Evolutionary conservation across 2,113 vertebrate species (phyloP), one percentile per base, ranked within the genome.

Genomic region (Corythoichthys intestinalis): DNA sequence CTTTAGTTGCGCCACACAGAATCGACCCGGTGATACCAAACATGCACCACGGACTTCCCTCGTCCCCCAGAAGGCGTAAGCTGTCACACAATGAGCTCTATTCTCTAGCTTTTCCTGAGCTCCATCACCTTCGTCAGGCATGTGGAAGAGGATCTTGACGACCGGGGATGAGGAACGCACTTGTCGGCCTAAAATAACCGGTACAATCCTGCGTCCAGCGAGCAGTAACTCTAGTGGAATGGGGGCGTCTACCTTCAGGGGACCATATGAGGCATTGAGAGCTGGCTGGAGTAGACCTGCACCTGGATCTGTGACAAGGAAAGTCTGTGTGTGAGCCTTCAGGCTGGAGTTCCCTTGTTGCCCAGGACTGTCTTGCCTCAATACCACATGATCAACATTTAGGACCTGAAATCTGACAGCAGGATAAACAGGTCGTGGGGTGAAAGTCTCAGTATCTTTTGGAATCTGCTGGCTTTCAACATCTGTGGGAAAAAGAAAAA

Each of bases 111-210:
- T 83, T 9, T 28, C 61, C 11, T 41, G 41, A 54, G 34, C 11
- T 2, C 12, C 35, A 6, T 39, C 50, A 17, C 11, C 38, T 66
- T 66, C 37, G 3, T 9, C 4, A 20, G 93, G 84, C 12, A 94
- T 71, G 68, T 96, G 91, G 90, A 98, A 97, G 41, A 98, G 91
- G 17, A 97, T 87, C 78, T 93, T 93, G 28, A 95, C 91, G 28
- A 85, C 56, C 1, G 95, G 96, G 63, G 90, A 86, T 4, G 91
- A 93, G 0, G 74, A 94, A 67, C 92, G 93, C 38, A 98, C 88
- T 69, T 91, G 92, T 20, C 81, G 85, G 47, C 76, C 88, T 78
- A 98, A 70, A 58, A 96, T 88, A 68, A 85, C 91, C 0, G 94
- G 87, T 63, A 92, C 74, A 7, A 98, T 93, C 63, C 79, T 92